A percentile compares a stretch with the other conserved stretches of the same genome.
These are phyloP conservation scores for Zapornia atra DNA, from an alignment of 2,113 vertebrate species.

Conservation along the genomic window DNA sequence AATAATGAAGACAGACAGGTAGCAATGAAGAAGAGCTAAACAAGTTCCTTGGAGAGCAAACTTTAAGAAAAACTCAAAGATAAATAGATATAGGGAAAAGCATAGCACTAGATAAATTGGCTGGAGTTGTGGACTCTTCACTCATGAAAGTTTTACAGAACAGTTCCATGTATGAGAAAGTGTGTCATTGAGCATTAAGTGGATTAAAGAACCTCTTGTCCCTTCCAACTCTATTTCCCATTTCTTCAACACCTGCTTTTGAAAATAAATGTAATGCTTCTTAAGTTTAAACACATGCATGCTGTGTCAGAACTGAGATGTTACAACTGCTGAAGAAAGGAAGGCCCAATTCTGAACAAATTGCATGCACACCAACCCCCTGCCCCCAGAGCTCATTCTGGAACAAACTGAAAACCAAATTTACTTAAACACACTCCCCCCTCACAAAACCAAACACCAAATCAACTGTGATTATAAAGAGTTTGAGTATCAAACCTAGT, in stretches of 20 bases:
- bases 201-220: neutral
- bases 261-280: neutral
- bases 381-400: neutral
- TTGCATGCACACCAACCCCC: neutral
- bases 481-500: neutral
- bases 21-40: neutral
- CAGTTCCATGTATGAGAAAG: neutral
- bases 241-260: neutral
- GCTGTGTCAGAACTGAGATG: neutral
- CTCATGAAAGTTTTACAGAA: neutral
- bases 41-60: neutral
- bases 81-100: no score
- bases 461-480: neutral
- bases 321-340: neutral
- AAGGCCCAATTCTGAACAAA: neutral
- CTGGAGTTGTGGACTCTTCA: neutral
- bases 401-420: neutral
- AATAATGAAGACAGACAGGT: neutral
- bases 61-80: neutral
- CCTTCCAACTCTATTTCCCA: neutral
- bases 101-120: neutral
- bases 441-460: neutral
- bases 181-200: neutral
- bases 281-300: neutral
- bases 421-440: neutral